Percentiles rank a stretch among this genome's conserved stretches.
Conservation (phyloP, 1,140 invertebrate genomes). For the Drosophila nannoptera region DNA sequence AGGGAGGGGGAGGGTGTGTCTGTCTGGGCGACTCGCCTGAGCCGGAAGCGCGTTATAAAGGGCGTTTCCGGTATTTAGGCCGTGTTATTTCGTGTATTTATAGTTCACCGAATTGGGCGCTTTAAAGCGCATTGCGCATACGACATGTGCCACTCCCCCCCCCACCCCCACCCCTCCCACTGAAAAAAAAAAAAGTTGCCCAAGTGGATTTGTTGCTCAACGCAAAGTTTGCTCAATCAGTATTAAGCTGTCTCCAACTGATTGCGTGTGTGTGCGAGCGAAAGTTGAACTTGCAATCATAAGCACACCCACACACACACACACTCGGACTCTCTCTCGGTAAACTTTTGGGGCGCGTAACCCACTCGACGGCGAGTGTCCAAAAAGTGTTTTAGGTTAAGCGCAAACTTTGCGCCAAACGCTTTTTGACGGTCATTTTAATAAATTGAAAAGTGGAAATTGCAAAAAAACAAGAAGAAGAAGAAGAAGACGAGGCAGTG, state of each 20-base stretch:
- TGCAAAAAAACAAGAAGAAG: slow-evolving; percentile 30
- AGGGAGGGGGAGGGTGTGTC: not conserved
- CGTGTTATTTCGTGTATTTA: slow-evolving; percentile 42
- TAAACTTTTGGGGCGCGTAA: slow-evolving; percentile 34
- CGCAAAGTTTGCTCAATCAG: slow-evolving; percentile 56
- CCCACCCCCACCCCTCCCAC: too few species aligned
- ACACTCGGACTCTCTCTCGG: slow-evolving; percentile 34
- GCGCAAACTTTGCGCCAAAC: slow-evolving; percentile 64
- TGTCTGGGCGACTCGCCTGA: slow-evolving; percentile 62
- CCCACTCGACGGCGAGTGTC: slow-evolving; percentile 54
- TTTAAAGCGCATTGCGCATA: slow-evolving; percentile 37
- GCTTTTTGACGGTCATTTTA: slow-evolving; percentile 75
- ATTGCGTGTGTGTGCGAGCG: slow-evolving; percentile 26
- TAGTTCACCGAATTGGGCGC: slow-evolving; percentile 45
- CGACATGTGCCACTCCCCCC: too few species aligned
- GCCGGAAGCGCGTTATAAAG: slow-evolving; percentile 74
- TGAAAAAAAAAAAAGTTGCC: slow-evolving; percentile 59
- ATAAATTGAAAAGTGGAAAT: slow-evolving; percentile 71
- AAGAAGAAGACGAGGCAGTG: not conserved
- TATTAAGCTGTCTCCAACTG: slow-evolving; percentile 46
- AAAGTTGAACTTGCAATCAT: slow-evolving; percentile 56
- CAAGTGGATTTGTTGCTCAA: slow-evolving; percentile 25
- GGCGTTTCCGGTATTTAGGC: slow-evolving; percentile 75
- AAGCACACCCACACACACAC: slow-evolving; percentile 40
- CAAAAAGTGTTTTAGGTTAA: slow-evolving; percentile 73